Evolutionary conservation across 2,113 vertebrate genomes (phyloP).

Genomic region (Triplophysa rosa): DNA sequence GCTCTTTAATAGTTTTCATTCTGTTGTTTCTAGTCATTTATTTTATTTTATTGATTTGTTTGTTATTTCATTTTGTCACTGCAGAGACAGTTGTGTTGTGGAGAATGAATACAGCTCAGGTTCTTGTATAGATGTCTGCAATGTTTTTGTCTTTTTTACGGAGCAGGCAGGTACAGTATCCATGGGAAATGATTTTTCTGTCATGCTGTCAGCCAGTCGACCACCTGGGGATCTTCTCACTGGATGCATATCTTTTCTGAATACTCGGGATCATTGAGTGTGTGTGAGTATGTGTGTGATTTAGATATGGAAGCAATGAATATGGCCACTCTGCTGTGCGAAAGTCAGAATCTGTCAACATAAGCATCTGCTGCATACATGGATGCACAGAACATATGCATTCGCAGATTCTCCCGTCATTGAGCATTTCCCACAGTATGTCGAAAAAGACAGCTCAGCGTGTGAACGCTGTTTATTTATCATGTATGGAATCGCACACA

Average conservation of each 20-base stretch:
- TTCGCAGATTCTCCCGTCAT: neutral
- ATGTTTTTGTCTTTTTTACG: neutral
- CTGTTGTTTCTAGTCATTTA: neutral
- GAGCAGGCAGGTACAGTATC: neutral
- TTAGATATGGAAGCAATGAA: neutral
- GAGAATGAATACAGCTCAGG: neutral
- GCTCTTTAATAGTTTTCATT: neutral
- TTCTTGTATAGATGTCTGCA: no score
- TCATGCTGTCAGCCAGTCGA: constrained; percentile 3
- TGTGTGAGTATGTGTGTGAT: neutral
- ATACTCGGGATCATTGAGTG: neutral
- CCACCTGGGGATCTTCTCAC: neutral
- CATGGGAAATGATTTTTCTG: neutral
- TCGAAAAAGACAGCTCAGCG: neutral
- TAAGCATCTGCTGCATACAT: constrained; percentile 4
- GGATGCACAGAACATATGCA: neutral
- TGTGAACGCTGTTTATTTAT: neutral
- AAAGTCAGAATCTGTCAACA: constrained; percentile 23
- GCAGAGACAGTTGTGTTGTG: neutral
- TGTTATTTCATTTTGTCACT: neutral
- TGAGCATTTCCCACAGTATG: neutral
- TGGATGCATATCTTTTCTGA: constrained; percentile 22
- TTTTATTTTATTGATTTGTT: neutral
- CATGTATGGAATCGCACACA: no score
- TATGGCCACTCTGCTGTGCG: constrained; percentile 7